Evolutionary conservation across 2,888 invertebrate species (phyloP).

Genomic region (Amphipoea lucens): DNA sequence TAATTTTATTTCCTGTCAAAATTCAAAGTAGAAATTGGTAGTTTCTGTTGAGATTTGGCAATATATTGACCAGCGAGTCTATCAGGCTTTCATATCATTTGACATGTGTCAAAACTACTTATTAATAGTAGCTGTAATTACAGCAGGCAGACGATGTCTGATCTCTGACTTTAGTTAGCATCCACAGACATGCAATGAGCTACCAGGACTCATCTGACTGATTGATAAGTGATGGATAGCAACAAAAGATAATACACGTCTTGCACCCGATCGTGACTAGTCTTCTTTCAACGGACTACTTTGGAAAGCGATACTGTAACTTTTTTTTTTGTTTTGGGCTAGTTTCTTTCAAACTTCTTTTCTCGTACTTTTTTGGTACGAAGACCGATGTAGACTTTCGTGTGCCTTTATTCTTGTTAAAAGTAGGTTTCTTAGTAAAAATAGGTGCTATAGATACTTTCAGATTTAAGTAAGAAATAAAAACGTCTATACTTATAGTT

Average conservation of each 20-base stretch:
- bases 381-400: not conserved
- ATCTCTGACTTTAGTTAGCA: slow-evolving; percentile 28
- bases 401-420: not conserved
- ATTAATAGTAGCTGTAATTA: slow-evolving; percentile 12
- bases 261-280: slow-evolving; percentile 46
- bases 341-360: not conserved
- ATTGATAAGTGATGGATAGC: slow-evolving; percentile 46
- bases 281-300: slow-evolving; percentile 4
- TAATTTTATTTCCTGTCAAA: not conserved
- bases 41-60: not conserved
- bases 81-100: slow-evolving; percentile 7
- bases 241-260: slow-evolving; percentile 30
- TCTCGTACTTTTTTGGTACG: not conserved
- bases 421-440: not conserved
- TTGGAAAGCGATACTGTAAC: slow-evolving; percentile 21
- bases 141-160: slow-evolving; percentile 31
- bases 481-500: not conserved
- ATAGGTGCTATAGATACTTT: not conserved
- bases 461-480: not conserved
- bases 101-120: not conserved
- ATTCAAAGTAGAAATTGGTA: not conserved
- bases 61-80: not conserved
- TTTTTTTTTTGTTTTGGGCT: not conserved
- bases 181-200: slow-evolving; percentile 40
- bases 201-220: slow-evolving; percentile 24